Conservation (phyloP, 2,113 vertebrate genomes). For the Ptilorrhoa leucosticta region DNA sequence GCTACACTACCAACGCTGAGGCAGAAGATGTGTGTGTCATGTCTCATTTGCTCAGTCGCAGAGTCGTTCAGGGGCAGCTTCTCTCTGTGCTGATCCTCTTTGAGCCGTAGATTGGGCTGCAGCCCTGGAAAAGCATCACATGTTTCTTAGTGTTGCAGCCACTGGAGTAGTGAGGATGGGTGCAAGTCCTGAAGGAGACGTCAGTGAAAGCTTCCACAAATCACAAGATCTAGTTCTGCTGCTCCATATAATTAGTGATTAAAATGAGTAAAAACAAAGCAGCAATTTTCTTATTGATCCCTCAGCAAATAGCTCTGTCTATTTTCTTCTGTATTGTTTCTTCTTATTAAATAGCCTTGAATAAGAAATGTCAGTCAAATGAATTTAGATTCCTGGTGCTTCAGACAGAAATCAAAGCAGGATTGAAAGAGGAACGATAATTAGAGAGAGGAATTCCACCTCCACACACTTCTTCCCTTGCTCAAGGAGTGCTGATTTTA, state of each 20-base stretch:
- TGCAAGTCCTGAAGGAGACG: neutral
- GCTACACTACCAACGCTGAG: neutral
- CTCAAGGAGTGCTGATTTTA: conserved; percentile 41
- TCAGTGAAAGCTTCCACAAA: neutral
- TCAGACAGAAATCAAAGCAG: conserved; percentile 51
- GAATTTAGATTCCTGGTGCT: conserved; percentile 28
- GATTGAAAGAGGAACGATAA: conserved; percentile 44
- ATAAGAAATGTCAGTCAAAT: conserved; percentile 53
- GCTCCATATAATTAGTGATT: conserved; percentile 4
- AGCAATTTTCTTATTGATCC: conserved; percentile 46
- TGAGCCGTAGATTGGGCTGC: neutral
- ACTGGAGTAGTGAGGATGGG: neutral
- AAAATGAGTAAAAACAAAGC: conserved; percentile 43
- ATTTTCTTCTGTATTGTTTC: conserved; percentile 45
- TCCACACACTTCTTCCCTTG: conserved; percentile 19
- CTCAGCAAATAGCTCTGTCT: conserved; percentile 43
- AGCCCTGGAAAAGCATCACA: neutral
- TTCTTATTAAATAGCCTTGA: conserved; percentile 41
- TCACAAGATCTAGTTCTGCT: neutral
- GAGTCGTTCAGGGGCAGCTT: neutral
- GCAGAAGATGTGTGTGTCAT: neutral
- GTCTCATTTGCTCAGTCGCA: conserved; percentile 11
- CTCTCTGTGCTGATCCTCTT: neutral
- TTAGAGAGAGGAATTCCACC: conserved; percentile 51
- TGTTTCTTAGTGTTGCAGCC: neutral